These are phyloP conservation scores for Julus scanicus DNA, from an alignment of 2,888 invertebrate genomes.

Conservation along the genomic window DNA sequence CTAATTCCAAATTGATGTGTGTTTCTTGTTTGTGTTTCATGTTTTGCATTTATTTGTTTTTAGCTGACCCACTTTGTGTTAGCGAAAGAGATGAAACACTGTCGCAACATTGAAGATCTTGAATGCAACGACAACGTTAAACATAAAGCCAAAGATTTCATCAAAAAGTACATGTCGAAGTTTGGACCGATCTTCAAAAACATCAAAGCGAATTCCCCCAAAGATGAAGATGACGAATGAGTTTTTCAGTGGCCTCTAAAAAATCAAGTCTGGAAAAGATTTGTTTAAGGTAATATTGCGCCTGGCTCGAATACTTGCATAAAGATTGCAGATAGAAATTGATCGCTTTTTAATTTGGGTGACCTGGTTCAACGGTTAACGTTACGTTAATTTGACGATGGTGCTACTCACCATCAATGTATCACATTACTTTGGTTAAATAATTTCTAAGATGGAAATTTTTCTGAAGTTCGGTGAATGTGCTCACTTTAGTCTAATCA, in stretches of 20 bases:
- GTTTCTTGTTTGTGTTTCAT: not conserved
- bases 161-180: constrained; percentile 95
- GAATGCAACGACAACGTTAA: constrained; percentile 91
- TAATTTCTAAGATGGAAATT: too few species aligned
- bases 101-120: constrained; percentile 84
- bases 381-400: too few species aligned
- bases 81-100: constrained; percentile 93
- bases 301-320: not conserved
- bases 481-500: too few species aligned
- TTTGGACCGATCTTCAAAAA: constrained; percentile 80
- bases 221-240: constrained; percentile 55
- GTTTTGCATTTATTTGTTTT: constrained; percentile 63
- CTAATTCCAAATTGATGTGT: not conserved
- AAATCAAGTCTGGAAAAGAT: not conserved
- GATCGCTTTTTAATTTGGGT: not conserved
- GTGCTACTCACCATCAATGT: too few species aligned
- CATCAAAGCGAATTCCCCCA: constrained; percentile 55
- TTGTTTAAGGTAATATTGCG: not conserved
- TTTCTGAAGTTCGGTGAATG: too few species aligned
- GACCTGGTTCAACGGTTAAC: too few species aligned
- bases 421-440: too few species aligned
- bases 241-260: not conserved
- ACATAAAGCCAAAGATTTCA: constrained; percentile 93
- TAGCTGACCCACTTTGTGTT: constrained; percentile 95
- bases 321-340: not conserved